Evolutionary conservation across 2,888 invertebrate genomes (phyloP).

Genomic region (Neuroscelio doddi): DNA sequence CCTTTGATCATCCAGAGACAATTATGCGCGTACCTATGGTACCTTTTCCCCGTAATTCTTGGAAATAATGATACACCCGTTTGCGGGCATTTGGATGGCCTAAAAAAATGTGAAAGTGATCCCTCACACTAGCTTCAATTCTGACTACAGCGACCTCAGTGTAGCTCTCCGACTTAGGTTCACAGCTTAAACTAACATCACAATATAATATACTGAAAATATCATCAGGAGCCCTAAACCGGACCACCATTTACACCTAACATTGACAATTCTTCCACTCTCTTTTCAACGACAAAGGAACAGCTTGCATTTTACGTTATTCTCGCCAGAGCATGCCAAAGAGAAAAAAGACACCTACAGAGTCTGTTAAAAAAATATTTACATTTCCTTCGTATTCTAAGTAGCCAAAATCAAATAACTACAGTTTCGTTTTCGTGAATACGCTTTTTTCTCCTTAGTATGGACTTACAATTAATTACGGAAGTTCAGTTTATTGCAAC

Average conservation of each 20-base stretch:
- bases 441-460: not conserved
- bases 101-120: constrained; percentile 66
- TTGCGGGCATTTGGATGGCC: constrained; percentile 55
- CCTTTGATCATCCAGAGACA: constrained; percentile 62
- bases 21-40: constrained; percentile 57
- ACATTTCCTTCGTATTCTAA: too few relatives aligned
- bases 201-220: constrained; percentile 70
- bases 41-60: constrained; percentile 52
- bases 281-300: constrained; percentile 39
- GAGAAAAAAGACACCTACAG: constrained; percentile 12
- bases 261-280: constrained; percentile 25
- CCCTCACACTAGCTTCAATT: constrained; percentile 62
- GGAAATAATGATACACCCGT: constrained; percentile 55
- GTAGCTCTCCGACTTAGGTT: constrained; percentile 64
- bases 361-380: constrained; percentile 17
- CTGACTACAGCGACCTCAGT: constrained; percentile 70
- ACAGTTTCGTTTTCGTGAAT: not conserved
- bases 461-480: not conserved
- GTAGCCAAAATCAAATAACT: too few relatives aligned
- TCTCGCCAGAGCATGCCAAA: constrained; percentile 9
- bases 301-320: constrained; percentile 20
- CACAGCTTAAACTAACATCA: constrained; percentile 71
- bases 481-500: not conserved
- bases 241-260: constrained; percentile 50
- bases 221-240: constrained; percentile 48